Base-by-base conservation (phyloP, 2,888 invertebrate species). In the Erannis defoliaria region DNA sequence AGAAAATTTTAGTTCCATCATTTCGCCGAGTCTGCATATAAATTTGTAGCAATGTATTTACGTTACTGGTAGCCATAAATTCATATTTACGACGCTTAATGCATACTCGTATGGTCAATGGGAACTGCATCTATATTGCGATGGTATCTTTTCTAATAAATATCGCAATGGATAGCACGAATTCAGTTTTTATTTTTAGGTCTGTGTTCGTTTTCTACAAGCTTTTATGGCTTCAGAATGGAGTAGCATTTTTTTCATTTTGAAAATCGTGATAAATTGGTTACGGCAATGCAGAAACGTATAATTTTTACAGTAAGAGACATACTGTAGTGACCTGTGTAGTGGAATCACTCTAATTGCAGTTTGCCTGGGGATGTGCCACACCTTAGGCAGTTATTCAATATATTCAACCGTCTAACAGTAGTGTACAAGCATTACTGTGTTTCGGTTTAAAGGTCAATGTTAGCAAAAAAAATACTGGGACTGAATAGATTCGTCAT, bases 11-110 rank as follows among this genome's bases (percentile, higher is more conserved):
- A 19, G 46, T 46, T 31, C 1, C 0, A 12, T 5, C 6, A 19
- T 18, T 12, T 19, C 0, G 6, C 14, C 19, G 12, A 12, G 6
- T 46, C 16, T 12, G 5, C 6, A 6, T 3, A 10, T 33, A 31
- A 19, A 10, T 33, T 46, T 31, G 46, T 33, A 1, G 19, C n/a
- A 18, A 1, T 33, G 12, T 31, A 73, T 72, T 77, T 68, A 73
- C 73, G 78, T 81, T 84, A 86, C 85, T 82, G 84, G 75, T 66
- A 65, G 66, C 71, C 78, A 84, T 89, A 88, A 89, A 88, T 89
- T 85, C 72, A 79, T 83, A 87, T 89, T 89, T 89, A 88, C 80
- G 85, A 81, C 74, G 74, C 67, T 76, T 89, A 88, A 89, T 88
- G 81, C 85, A 80, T 74, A 84, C 77, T 77, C 75, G 75, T 64